A percentile compares a stretch with the other conserved stretches of the same genome.
phyloP scores from a whole-genome alignment of 2,888 invertebrate species.

The Scaptomyza reducta region DNA sequence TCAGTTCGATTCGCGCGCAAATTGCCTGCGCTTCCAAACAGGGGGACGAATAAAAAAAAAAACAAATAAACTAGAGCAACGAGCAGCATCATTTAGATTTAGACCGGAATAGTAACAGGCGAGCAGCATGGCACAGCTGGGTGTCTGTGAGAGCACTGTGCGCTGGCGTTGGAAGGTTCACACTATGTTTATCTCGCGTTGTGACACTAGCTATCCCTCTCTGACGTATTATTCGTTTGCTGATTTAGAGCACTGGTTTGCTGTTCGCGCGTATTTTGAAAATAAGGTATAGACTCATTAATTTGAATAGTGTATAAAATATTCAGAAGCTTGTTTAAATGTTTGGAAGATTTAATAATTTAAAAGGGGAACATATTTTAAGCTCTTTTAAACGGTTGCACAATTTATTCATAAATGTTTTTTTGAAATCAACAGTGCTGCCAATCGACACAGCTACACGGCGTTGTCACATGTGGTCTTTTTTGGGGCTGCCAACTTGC shows the following conservation, averaged over 20 bases:
- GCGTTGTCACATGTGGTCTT: neutral
- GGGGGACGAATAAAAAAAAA: conserved; percentile 12
- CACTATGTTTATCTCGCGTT: conserved; percentile 19
- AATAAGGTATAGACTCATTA: conserved; percentile 12
- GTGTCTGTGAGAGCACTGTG: conserved; percentile 18
- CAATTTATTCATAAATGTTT: too few species aligned
- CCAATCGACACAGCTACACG: neutral
- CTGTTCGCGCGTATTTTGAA: conserved; percentile 35
- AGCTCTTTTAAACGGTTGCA: too few species aligned
- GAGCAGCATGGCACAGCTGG: conserved; percentile 61
- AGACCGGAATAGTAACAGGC: conserved; percentile 84
- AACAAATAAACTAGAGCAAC: conserved; percentile 82
- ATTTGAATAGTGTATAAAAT: neutral
- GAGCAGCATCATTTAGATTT: conserved; percentile 85
- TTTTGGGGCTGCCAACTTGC: conserved; percentile 14
- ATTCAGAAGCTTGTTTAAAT: too few species aligned
- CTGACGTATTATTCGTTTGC: conserved; percentile 23
- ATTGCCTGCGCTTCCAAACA: conserved; percentile 66
- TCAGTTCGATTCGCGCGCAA: conserved; percentile 42
- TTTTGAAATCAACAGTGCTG: conserved; percentile 3
- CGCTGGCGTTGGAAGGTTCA: conserved; percentile 33
- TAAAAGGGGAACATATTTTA: too few species aligned
- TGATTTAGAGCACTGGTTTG: conserved; percentile 7
- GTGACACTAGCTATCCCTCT: conserved; percentile 16
- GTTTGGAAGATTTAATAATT: too few species aligned